phyloP scores from a whole-genome alignment of 92 coral and sea anemone genomes.

The Galaxea fascicularis region DNA sequence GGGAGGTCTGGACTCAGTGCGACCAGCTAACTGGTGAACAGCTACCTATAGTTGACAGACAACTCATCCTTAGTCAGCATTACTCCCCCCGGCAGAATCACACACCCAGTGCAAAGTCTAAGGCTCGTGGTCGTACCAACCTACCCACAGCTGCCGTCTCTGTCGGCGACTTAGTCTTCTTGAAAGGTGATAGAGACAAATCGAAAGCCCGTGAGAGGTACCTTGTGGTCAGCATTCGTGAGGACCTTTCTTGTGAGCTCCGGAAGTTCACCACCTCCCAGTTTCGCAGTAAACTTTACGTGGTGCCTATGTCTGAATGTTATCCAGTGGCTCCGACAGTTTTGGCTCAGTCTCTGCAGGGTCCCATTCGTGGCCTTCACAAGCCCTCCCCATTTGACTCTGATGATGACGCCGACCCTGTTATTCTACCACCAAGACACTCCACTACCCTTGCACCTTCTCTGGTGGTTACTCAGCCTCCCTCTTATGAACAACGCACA shows the following conservation, averaged over 20 bases:
- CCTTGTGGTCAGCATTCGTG: constrained; percentile 33
- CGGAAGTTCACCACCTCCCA: constrained; percentile 19
- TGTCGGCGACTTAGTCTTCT: constrained; percentile 50
- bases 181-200: constrained; percentile 46
- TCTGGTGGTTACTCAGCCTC: too few species aligned
- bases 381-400: too few species aligned
- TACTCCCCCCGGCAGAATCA: constrained; percentile 9
- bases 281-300: background rate
- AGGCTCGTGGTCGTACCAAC: constrained; percentile 37
- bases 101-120: constrained; percentile 22
- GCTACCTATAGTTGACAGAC: constrained; percentile 37
- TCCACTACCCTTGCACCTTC: too few species aligned
- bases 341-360: background rate
- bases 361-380: background rate
- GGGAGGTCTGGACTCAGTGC: constrained; percentile 57
- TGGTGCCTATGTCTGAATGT: background rate
- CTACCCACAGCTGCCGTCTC: constrained; percentile 23
- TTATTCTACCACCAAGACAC: too few species aligned
- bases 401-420: too few species aligned
- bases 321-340: background rate
- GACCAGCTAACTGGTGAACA: constrained; percentile 55
- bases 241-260: constrained; percentile 6
- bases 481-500: too few species aligned
- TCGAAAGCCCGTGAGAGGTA: constrained; percentile 43
- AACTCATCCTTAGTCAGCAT: constrained; percentile 8